phyloP scores from a whole-genome alignment of 2,888 invertebrate species.

The Netelia virgata region DNA sequence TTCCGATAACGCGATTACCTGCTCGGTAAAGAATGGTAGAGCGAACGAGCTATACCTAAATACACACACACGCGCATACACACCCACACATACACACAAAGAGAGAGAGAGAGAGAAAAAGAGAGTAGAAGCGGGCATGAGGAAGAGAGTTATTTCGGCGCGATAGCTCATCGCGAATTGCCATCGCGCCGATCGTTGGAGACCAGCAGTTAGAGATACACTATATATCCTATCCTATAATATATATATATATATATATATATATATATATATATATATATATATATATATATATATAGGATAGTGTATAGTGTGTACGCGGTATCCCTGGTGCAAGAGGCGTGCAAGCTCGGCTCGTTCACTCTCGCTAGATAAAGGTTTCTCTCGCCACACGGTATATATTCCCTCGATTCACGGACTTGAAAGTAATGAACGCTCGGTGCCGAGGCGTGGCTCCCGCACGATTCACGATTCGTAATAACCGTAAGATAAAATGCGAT shows the following conservation, averaged over 20 bases:
- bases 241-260: too few relatives aligned
- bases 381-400: slow-evolving; percentile 3
- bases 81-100: too few relatives aligned
- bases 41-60: too few relatives aligned
- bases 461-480: background rate
- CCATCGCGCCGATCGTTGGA: slow-evolving; percentile 49
- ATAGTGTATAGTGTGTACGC: background rate
- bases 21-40: slow-evolving; percentile 48
- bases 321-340: slow-evolving; percentile 15
- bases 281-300: too few relatives aligned
- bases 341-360: slow-evolving; percentile 45
- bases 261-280: too few relatives aligned
- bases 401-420: slow-evolving; percentile 35
- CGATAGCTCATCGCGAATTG: slow-evolving; percentile 60
- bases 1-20: slow-evolving; percentile 62
- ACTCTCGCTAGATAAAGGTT: slow-evolving; percentile 46
- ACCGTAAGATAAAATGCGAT: background rate
- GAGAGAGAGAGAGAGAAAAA: background rate
- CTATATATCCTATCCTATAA: background rate
- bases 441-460: background rate
- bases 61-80: too few relatives aligned
- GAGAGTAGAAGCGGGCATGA: background rate
- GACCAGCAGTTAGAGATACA: slow-evolving; percentile 53
- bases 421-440: slow-evolving; percentile 44
- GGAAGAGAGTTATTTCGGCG: slow-evolving; percentile 47